Conservation (phyloP, 2,797 vertebrate genomes). For the Urophycis tenuis region DNA sequence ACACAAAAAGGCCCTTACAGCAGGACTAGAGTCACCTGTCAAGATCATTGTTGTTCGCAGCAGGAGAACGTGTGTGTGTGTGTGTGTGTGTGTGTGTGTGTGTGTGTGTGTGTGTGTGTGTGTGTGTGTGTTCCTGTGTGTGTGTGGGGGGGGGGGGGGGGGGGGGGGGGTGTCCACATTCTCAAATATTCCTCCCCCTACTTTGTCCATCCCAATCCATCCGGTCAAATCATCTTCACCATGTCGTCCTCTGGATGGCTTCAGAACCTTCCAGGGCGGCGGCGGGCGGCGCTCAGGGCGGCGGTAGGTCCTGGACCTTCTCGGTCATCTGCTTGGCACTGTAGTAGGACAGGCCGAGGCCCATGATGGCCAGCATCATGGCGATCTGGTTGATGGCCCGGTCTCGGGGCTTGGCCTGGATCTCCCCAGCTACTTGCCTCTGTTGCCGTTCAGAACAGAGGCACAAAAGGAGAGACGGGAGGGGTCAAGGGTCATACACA, state of each 20-base stretch:
- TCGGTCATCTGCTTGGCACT: constrained; percentile 83
- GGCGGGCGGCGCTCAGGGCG: constrained; percentile 48
- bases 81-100: too few species aligned
- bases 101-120: too few species aligned
- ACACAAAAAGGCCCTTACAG: background rate
- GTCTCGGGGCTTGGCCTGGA: constrained; percentile 75
- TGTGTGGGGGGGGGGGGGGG: background rate
- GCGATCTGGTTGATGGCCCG: constrained; percentile 80
- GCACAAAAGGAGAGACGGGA: constrained; percentile 3
- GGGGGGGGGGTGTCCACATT: background rate
- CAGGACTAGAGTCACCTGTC: background rate
- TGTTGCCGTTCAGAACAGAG: constrained; percentile 41
- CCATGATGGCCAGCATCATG: constrained; percentile 85
- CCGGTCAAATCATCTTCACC: constrained; percentile 25
- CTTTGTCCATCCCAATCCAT: constrained; percentile 12
- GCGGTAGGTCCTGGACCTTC: constrained; percentile 54
- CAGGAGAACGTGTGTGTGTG: too few species aligned
- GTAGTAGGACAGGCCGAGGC: constrained; percentile 87
- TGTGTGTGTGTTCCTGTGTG: too few species aligned
- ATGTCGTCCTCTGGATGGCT: constrained; percentile 6
- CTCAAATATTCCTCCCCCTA: background rate
- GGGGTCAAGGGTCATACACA: background rate
- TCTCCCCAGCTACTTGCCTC: constrained; percentile 86
- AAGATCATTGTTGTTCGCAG: background rate
- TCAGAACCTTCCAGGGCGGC: background rate